Conservation (phyloP, 2,797 vertebrate species). For the Scolopax rusticola region DNA sequence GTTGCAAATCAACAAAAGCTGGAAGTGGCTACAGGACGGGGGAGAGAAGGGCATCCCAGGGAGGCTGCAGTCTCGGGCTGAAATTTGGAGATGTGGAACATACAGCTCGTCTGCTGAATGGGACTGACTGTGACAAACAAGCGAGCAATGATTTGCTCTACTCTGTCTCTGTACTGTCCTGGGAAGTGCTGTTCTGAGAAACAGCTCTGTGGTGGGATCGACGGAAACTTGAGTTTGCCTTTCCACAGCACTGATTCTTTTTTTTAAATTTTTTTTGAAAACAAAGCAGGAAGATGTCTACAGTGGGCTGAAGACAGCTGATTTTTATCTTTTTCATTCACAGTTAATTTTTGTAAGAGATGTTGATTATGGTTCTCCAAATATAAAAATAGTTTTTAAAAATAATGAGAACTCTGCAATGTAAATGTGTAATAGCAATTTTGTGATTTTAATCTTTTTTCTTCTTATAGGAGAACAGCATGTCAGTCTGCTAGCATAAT, state of each 20-base stretch:
- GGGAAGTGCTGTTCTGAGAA: neutral
- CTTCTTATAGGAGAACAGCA: neutral
- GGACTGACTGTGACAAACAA: neutral
- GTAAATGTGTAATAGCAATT: neutral
- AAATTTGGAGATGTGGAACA: neutral
- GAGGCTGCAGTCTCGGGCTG: neutral
- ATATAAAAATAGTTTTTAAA: neutral
- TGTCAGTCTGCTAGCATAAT: neutral
- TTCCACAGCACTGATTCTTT: neutral
- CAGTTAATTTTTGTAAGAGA: neutral
- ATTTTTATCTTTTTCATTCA: neutral
- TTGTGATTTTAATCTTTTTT: neutral
- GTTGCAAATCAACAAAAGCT: neutral
- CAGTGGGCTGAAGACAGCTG: neutral
- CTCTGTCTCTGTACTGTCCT: fast-evolving
- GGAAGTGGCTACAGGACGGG: neutral
- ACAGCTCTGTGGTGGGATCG: neutral
- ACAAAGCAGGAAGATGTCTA: neutral
- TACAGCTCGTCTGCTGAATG: neutral
- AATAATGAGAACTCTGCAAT: neutral
- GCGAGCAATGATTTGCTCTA: neutral
- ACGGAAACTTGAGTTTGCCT: neutral
- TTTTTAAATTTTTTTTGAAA: neutral
- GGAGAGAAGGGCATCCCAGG: neutral
- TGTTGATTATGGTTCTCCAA: neutral